phyloP scores from a whole-genome alignment of 1,140 invertebrate species.

The Cryptotermes secundus region DNA sequence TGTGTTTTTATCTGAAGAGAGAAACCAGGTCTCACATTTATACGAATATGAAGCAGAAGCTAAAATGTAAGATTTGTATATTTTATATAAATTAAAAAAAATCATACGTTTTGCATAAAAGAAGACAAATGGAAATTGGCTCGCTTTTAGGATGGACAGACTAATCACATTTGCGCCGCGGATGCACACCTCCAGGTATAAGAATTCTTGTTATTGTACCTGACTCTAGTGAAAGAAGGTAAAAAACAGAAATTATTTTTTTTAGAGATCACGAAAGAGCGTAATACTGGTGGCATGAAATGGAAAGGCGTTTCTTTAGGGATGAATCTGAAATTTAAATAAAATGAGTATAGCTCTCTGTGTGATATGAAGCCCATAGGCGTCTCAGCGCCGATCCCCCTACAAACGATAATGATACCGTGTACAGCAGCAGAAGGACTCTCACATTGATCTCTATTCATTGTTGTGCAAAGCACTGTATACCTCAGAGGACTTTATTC shows the following conservation, averaged over 20 bases:
- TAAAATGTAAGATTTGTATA: too few relatives aligned
- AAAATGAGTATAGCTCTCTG: background rate
- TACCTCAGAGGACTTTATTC: too few relatives aligned
- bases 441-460: too few relatives aligned
- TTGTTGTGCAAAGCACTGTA: too few relatives aligned
- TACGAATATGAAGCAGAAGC: too few relatives aligned
- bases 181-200: background rate
- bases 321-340: constrained; percentile 7
- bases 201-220: background rate
- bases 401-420: background rate
- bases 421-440: too few relatives aligned
- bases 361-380: background rate
- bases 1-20: too few relatives aligned
- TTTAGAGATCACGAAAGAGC: background rate
- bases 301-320: background rate
- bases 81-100: too few relatives aligned
- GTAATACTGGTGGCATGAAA: constrained; percentile 9
- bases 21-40: too few relatives aligned
- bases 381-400: background rate
- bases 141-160: background rate
- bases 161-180: background rate
- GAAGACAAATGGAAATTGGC: background rate
- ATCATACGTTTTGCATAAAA: background rate
- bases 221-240: background rate
- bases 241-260: background rate